These are phyloP conservation scores for Drosophila villosipedis DNA, from an alignment of 2,888 invertebrate species.

Conservation along the genomic window DNA sequence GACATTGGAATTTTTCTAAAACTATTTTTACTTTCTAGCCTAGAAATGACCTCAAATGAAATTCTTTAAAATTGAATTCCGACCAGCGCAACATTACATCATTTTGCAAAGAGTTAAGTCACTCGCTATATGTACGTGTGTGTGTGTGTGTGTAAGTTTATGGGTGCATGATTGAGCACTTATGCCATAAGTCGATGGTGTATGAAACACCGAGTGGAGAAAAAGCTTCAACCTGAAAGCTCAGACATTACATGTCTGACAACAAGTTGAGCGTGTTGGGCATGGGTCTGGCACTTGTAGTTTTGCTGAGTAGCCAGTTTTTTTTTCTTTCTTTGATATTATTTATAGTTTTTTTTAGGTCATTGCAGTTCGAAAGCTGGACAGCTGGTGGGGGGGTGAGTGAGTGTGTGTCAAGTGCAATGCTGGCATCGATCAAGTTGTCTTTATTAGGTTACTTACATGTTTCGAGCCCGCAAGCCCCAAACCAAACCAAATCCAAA, in stretches of 20 bases:
- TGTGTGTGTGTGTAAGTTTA: slow-evolving; percentile 12
- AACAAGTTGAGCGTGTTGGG: slow-evolving; percentile 35
- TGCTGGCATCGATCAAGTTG: slow-evolving; percentile 72
- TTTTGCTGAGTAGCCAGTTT: slow-evolving; percentile 45
- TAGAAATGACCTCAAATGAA: slow-evolving; percentile 48
- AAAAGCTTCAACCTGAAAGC: slow-evolving; percentile 72
- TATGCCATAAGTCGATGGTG: slow-evolving; percentile 54
- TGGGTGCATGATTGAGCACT: slow-evolving; percentile 72
- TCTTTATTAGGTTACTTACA: slow-evolving; percentile 79
- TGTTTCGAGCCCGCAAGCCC: slow-evolving; percentile 45
- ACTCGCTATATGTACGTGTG: slow-evolving; percentile 24
- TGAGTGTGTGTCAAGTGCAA: slow-evolving; percentile 75
- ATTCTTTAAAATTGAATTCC: slow-evolving; percentile 56
- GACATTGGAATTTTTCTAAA: background rate
- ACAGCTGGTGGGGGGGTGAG: slow-evolving; percentile 34
- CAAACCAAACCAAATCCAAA: slow-evolving; percentile 13
- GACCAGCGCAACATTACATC: slow-evolving; percentile 59
- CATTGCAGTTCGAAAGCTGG: slow-evolving; percentile 52
- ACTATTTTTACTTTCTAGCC: background rate
- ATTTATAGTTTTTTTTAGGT: slow-evolving; percentile 57
- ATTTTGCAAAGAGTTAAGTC: slow-evolving; percentile 66
- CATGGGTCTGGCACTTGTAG: slow-evolving; percentile 27
- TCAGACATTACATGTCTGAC: slow-evolving; percentile 51
- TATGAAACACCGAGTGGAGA: slow-evolving; percentile 31
- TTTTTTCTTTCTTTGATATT: slow-evolving; percentile 37